These are phyloP conservation scores for Notodonta dromedarius DNA, from an alignment of 2,888 invertebrate genomes.

Conservation along the genomic window DNA sequence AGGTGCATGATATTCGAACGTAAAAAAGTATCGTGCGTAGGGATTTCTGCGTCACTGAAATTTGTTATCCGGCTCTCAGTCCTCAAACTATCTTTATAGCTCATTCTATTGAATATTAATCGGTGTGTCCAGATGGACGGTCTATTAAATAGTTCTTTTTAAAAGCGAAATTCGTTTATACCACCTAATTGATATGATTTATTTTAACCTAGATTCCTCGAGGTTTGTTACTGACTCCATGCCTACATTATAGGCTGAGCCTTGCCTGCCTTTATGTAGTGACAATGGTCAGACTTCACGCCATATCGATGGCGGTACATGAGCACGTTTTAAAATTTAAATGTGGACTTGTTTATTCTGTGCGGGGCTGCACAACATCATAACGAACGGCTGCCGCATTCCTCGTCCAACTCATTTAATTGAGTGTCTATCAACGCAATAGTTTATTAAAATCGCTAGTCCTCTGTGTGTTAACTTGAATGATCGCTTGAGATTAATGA, in stretches of 20 bases:
- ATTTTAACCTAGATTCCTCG: background rate
- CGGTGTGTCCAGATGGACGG: constrained; percentile 36
- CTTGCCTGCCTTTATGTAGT: constrained; percentile 34
- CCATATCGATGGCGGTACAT: constrained; percentile 54
- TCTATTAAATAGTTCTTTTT: constrained; percentile 39
- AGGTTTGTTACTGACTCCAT: too few relatives aligned
- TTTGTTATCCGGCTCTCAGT: constrained; percentile 42
- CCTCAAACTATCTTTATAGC: constrained; percentile 51
- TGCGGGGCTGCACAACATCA: constrained; percentile 61
- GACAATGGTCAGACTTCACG: constrained; percentile 36
- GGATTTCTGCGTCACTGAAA: constrained; percentile 26
- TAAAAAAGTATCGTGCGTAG: constrained; percentile 11
- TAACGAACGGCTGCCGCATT: constrained; percentile 78
- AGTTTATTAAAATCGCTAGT: constrained; percentile 34
- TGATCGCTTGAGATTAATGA: constrained; percentile 34
- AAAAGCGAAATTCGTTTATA: constrained; percentile 26
- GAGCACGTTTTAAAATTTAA: constrained; percentile 70
- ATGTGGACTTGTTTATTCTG: constrained; percentile 67
- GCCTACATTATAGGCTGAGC: constrained; percentile 5
- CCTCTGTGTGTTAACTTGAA: constrained; percentile 24
- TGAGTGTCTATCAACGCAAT: constrained; percentile 32
- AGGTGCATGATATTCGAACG: background rate
- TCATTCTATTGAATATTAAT: constrained; percentile 42
- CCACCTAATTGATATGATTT: constrained; percentile 1
- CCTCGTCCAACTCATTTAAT: constrained; percentile 53